Conservation (phyloP, 2,888 invertebrate species). For the Conistra vaccinii region DNA sequence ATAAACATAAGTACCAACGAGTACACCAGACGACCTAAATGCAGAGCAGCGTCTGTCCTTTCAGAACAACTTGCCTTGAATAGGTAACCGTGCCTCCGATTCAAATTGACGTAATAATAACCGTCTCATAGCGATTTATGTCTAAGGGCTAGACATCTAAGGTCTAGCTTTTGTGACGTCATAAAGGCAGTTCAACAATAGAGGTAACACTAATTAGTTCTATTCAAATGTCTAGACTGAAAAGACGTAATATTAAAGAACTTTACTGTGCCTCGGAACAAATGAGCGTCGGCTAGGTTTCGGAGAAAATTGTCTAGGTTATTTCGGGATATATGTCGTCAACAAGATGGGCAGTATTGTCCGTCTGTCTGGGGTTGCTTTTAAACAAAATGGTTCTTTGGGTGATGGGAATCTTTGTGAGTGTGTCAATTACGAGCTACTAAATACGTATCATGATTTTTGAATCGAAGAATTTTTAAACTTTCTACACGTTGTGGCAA, state of each 20-base stretch:
- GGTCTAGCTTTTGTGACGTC: conserved; percentile 34
- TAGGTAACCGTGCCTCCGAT: conserved; percentile 38
- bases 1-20: neutral
- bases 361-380: neutral
- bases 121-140: conserved; percentile 23
- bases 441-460: too few species aligned
- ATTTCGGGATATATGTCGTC: conserved; percentile 9
- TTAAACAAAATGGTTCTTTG: neutral
- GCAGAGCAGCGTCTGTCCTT: conserved; percentile 37
- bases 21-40: conserved; percentile 16
- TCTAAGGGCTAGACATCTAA: conserved; percentile 24
- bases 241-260: conserved; percentile 18
- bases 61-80: conserved; percentile 45
- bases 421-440: neutral
- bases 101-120: conserved; percentile 50
- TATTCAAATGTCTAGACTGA: conserved; percentile 36
- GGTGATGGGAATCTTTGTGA: neutral
- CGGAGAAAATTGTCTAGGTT: conserved; percentile 11
- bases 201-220: conserved; percentile 35
- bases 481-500: too few species aligned
- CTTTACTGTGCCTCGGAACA: conserved; percentile 6
- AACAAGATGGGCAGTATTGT: neutral
- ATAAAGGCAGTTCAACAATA: conserved; percentile 25
- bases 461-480: too few species aligned
- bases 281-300: conserved; percentile 9